Evolutionary conservation across 1,140 invertebrate genomes (phyloP).

Genomic region (Ceratina japonica): DNA sequence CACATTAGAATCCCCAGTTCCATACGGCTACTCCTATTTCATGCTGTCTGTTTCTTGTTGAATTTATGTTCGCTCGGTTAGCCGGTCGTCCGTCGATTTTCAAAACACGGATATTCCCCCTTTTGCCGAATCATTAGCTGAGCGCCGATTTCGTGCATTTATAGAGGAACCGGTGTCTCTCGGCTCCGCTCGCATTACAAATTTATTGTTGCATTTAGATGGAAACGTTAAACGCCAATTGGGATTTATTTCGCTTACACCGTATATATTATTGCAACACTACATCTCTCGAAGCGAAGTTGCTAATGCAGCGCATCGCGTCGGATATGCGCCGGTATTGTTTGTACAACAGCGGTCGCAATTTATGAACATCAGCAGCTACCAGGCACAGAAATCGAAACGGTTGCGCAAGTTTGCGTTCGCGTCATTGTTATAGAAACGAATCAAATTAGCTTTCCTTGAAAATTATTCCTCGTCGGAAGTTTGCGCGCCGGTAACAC

Average conservation of each 20-base stretch:
- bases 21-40: constrained; percentile 30
- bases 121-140: too few relatives aligned
- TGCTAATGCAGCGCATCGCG: not conserved
- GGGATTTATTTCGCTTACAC: not conserved
- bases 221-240: not conserved
- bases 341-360: constrained; percentile 16
- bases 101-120: not conserved
- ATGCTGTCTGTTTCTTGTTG: constrained; percentile 28
- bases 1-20: constrained; percentile 37
- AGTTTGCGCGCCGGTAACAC: not conserved
- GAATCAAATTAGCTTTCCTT: not conserved
- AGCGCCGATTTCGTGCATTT: too few relatives aligned
- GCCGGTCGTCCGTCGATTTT: constrained; percentile 5
- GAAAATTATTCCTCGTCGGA: not conserved
- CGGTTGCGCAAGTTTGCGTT: constrained; percentile 12
- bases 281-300: not conserved
- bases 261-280: not conserved
- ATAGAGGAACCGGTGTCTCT: too few relatives aligned
- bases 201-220: not conserved
- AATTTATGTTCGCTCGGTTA: constrained; percentile 27
- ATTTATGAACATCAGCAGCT: constrained; percentile 6
- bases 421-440: not conserved
- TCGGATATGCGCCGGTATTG: not conserved
- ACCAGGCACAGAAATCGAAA: not conserved
- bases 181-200: too few relatives aligned